phyloP scores from a whole-genome alignment of 2,797 vertebrate genomes.

The Falco rusticolus region DNA sequence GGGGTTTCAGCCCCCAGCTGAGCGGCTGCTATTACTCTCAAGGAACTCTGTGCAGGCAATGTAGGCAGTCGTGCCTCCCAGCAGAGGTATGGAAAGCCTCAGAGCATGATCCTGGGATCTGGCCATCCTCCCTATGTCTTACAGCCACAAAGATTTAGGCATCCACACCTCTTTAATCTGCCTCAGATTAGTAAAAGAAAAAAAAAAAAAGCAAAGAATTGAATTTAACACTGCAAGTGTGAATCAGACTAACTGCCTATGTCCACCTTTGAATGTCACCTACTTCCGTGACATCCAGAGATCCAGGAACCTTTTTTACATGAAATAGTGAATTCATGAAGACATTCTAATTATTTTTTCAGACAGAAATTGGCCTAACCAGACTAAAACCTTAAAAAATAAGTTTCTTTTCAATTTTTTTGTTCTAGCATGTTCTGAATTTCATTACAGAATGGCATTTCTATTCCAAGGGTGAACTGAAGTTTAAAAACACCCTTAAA shows the following conservation, averaged over 20 bases:
- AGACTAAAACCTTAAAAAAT: not conserved
- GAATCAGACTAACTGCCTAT: accelerated
- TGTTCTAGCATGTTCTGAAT: not conserved
- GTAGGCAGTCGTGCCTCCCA: accelerated
- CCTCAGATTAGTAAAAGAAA: not conserved
- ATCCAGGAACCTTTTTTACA: not conserved
- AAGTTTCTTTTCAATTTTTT: not conserved
- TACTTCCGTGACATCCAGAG: not conserved
- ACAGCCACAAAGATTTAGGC: not conserved
- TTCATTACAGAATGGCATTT: not conserved
- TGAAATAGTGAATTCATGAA: not conserved
- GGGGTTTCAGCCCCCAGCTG: not conserved
- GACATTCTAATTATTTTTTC: not conserved
- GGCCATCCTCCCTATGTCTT: not conserved
- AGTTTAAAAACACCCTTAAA: not conserved
- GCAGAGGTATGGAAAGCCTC: not conserved
- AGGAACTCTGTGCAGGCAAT: not conserved
- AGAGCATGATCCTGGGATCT: accelerated
- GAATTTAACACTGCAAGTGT: not conserved
- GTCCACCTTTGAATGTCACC: not conserved
- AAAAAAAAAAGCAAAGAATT: not conserved
- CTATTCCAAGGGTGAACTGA: not conserved
- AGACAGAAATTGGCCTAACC: not conserved
- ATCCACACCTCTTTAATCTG: accelerated
- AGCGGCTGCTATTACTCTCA: no score